Percentiles rank a stretch among this genome's conserved stretches.
Evolutionary conservation across 2,113 vertebrate genomes (phyloP).

Genomic region (Catharus bicknelli): DNA sequence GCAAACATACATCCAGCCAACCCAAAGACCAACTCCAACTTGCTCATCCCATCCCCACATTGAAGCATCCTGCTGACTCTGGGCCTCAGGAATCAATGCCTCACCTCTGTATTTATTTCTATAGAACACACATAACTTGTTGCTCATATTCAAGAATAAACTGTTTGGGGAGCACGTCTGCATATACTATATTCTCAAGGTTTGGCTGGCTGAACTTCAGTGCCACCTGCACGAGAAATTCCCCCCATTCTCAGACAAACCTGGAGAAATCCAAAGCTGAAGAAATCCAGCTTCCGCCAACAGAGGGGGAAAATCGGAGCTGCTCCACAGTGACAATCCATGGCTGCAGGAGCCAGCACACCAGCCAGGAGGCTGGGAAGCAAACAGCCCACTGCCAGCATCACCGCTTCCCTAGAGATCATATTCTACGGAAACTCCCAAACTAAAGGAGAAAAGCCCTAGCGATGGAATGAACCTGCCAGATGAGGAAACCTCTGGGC

Average conservation of each 20-base stretch:
- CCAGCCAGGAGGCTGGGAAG: background rate
- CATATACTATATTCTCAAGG: accelerated
- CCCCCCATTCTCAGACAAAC: background rate
- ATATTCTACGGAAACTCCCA: background rate
- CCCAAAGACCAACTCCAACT: background rate
- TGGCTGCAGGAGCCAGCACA: background rate
- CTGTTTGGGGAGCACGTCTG: background rate
- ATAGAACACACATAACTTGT: background rate
- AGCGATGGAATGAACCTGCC: background rate
- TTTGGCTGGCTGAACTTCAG: background rate
- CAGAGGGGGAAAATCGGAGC: background rate
- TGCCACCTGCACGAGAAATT: background rate
- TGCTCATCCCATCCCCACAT: accelerated
- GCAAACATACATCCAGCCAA: background rate
- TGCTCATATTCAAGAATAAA: background rate
- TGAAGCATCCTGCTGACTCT: background rate
- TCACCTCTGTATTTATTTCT: background rate
- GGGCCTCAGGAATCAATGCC: background rate
- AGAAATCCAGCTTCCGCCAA: background rate
- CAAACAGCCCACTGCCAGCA: background rate
- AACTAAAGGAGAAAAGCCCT: background rate
- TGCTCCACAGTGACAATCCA: background rate
- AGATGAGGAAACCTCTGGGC: background rate
- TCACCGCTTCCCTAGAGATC: accelerated
- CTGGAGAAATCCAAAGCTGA: background rate